Base-by-base conservation (phyloP, 2,888 invertebrate species). In the Hirtodrosophila alboralis region DNA sequence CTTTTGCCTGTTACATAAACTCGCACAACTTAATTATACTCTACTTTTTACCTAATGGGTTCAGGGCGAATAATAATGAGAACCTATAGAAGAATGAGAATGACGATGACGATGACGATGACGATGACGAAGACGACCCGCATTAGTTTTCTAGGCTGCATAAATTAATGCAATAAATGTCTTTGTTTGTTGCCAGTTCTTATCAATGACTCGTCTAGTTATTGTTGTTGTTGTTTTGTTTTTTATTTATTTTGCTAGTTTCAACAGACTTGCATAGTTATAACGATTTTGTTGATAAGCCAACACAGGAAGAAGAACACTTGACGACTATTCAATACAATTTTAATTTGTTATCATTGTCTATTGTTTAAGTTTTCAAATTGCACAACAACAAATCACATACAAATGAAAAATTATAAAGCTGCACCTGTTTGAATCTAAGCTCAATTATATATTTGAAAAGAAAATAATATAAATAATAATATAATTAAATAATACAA, bases 151-250 rank as follows among this genome's bases (percentile, higher is more conserved):
- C 30, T 16, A 13, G 9, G 33, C 41, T 75, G 76, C 54, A 75
- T 70, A 62, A 85, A 62, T 59, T 38, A 84, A 54, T 75, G 67
- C 58, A 66, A 59, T 80, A 60, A 73, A 54, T 52, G 41, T 45
- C 49, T 73, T 76, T 72, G 59, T 71, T 75, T 64, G 54, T 51
- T 71, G 56, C 30, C 38, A 54, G 10, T 30, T 67, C 83, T 81
- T 76, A 80, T 67, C 81, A 47, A 28, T 7, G 7, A 28, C 12
- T 27, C 16, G 14, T 8, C 26, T 51, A 60, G 48, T 57, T 56
- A 40, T 57, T 38, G 16, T 54, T 59, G 14, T 14, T 31, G 1
- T 7, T 53, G 33, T 61, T 51, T 28, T 44, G 45, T 21, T 36
- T 26, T 23, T 21, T 36, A 26, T 44, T 54, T 37, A 31, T 38